Conservation (phyloP, 2,113 vertebrate genomes). For the Pleuronectes platessa region DNA sequence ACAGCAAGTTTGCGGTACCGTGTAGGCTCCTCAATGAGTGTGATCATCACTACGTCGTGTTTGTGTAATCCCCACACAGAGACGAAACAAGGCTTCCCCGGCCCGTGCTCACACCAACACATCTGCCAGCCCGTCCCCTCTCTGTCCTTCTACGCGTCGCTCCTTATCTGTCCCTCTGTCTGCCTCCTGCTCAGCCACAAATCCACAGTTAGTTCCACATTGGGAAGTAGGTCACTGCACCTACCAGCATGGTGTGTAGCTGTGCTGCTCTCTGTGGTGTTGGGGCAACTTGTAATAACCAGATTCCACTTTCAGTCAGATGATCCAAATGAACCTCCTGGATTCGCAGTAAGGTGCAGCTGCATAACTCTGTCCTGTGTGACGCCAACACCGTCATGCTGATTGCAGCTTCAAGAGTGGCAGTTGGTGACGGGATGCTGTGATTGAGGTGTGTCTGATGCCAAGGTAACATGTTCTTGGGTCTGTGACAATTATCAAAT, state of each 20-base stretch:
- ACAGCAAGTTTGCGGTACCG: constrained; percentile 50
- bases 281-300: background rate
- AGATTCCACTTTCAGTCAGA: background rate
- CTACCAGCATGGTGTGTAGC: background rate
- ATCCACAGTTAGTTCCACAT: constrained; percentile 4
- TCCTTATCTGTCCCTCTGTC: constrained; percentile 9
- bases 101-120: constrained; percentile 26
- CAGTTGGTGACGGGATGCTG: background rate
- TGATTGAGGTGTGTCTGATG: constrained; percentile 51
- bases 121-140: constrained; percentile 36
- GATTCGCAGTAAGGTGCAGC: constrained; percentile 1
- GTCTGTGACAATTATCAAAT: background rate
- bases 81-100: constrained; percentile 58
- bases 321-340: background rate
- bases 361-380: background rate
- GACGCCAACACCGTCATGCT: background rate
- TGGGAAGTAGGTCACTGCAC: constrained; percentile 37
- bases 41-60: constrained; percentile 23
- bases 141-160: constrained; percentile 24
- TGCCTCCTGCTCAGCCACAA: constrained; percentile 12
- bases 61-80: constrained; percentile 53
- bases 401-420: background rate
- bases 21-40: constrained; percentile 59
- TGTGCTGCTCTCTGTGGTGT: constrained; percentile 7
- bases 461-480: constrained; percentile 44